These are phyloP conservation scores for Sebastes itinus DNA, from an alignment of 2,797 vertebrate genomes.

Conservation along the genomic window DNA sequence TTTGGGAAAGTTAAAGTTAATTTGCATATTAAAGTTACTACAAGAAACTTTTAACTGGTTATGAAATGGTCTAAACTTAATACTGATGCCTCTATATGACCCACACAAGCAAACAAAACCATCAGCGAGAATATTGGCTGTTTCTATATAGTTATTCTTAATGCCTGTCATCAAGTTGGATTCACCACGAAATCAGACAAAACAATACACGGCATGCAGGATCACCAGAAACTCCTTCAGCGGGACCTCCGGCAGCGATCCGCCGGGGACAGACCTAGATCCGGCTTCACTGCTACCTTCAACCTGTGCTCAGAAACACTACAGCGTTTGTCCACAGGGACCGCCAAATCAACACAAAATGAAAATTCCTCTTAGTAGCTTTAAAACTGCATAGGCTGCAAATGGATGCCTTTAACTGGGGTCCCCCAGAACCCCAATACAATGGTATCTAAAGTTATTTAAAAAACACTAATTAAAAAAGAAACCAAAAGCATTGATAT, in stretches of 20 bases:
- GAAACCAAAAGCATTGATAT: background rate
- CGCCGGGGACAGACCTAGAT: fast-evolving
- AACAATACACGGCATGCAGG: background rate
- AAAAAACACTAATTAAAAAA: background rate
- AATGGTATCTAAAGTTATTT: background rate
- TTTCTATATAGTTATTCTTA: background rate
- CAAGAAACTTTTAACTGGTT: background rate
- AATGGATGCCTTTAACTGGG: background rate
- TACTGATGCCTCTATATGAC: background rate
- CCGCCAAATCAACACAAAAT: background rate
- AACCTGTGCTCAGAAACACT: background rate
- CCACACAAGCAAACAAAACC: background rate
- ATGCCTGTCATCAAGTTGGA: background rate
- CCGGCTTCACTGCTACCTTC: background rate
- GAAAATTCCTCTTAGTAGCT: background rate
- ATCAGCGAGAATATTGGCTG: background rate
- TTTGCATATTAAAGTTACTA: background rate
- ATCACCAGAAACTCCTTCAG: background rate
- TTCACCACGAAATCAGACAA: background rate
- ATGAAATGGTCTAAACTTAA: background rate
- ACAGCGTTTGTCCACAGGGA: background rate
- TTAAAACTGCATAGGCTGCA: background rate
- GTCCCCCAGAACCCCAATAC: too few relatives aligned
- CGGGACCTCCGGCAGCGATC: too few relatives aligned
- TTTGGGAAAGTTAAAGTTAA: too few relatives aligned